Evolutionary conservation across 2,888 invertebrate genomes (phyloP).

Genomic region (Sarcophaga caerulescens): DNA sequence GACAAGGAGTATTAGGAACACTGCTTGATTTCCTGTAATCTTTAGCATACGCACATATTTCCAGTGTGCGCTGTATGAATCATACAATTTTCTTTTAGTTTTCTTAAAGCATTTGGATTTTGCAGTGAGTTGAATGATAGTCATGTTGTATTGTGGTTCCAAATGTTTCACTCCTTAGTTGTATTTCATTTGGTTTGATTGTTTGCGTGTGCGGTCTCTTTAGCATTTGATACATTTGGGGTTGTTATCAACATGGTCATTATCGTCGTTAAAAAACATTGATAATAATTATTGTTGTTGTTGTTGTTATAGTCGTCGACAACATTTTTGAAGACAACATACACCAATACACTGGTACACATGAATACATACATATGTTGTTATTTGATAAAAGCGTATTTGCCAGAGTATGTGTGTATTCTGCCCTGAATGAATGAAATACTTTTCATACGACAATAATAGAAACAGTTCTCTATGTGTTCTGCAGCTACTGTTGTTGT

Average conservation of each 20-base stretch:
- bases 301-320: conserved; percentile 42
- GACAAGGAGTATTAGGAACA: neutral
- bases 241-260: conserved; percentile 52
- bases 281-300: conserved; percentile 25
- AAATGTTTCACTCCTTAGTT: neutral
- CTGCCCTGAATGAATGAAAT: conserved; percentile 52
- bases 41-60: conserved; percentile 26
- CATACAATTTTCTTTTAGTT: conserved; percentile 40
- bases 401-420: conserved; percentile 26
- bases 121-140: conserved; percentile 29
- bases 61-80: conserved; percentile 19
- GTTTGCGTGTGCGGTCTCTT: conserved; percentile 16
- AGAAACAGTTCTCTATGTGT: conserved; percentile 10
- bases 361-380: neutral
- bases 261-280: conserved; percentile 20
- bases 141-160: conserved; percentile 47
- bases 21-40: neutral
- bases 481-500: neutral
- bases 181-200: conserved; percentile 8
- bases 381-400: conserved; percentile 16
- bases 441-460: conserved; percentile 14
- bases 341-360: conserved; percentile 16
- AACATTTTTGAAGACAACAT: conserved; percentile 44
- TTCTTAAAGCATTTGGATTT: conserved; percentile 20
- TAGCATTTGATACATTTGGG: conserved; percentile 44